A percentile compares a stretch with the other conserved stretches of the same genome.
Evolutionary conservation across 2,888 invertebrate species (phyloP).

Genomic region (Sialis lutaria): DNA sequence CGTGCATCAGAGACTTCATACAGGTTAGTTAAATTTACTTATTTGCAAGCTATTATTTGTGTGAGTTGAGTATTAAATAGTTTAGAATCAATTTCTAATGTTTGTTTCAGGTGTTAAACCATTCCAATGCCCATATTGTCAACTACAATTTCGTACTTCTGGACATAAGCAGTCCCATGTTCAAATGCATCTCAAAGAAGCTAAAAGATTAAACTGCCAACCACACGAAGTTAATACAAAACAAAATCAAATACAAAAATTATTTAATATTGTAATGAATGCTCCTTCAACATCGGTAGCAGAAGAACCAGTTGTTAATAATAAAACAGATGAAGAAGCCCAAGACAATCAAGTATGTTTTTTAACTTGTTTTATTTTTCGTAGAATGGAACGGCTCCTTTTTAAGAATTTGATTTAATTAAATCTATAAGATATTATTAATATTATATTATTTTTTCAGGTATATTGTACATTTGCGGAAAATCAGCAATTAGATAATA

Average conservation of each 20-base stretch:
- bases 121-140: conserved; percentile 39
- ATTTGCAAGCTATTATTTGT: background rate
- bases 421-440: background rate
- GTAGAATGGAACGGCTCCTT: background rate
- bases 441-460: background rate
- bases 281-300: conserved; percentile 17
- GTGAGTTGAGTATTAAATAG: background rate
- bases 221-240: conserved; percentile 4
- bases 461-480: background rate
- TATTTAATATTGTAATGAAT: conserved; percentile 17
- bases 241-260: conserved; percentile 6
- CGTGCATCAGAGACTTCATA: conserved; percentile 48
- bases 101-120: conserved; percentile 32
- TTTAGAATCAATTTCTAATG: background rate
- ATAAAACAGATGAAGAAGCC: conserved; percentile 19
- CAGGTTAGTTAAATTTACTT: conserved; percentile 22
- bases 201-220: conserved; percentile 8
- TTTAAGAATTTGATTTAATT: background rate
- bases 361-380: no score
- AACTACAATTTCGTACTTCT: conserved; percentile 43
- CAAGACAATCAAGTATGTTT: background rate
- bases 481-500: background rate
- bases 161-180: conserved; percentile 48
- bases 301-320: conserved; percentile 19
- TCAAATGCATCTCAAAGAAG: conserved; percentile 27